Base-by-base conservation (phyloP, 2,113 vertebrate species). In the Podarcis cretensis region DNA sequence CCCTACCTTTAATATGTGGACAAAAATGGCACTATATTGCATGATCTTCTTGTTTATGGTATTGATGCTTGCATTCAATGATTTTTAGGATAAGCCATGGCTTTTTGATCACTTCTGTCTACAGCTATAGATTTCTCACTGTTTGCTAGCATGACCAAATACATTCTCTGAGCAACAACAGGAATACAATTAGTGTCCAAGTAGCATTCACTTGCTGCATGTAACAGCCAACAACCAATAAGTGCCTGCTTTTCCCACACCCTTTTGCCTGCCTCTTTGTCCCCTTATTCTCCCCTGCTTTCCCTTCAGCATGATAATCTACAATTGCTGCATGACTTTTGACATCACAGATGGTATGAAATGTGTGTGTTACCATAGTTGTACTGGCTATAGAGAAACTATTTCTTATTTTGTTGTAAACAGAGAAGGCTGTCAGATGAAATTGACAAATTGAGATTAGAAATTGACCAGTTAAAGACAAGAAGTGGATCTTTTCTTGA, bases 391-490 rank as follows among this genome's bases (percentile, higher is more conserved):
- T 83, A 81, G 87, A 66, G 77, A 80, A 69, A 93, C 88, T 4
- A 68, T 83, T 68, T 91, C 69, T 54, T 89, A 7, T 89, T 84
- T 91, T 6, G 0, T 90, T 89, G 79, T 78, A 0, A 81, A 92
- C 95, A 99, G 99, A 98, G 98, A 89, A 97, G 98, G 63, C 95
- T 99, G 92, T 98, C 98, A 0, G 98, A 98, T 1, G 99, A 99
- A 97, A 99, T 99, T 3, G 98, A 99, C 91, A 99, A 99, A 89
- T 95, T 99, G 90, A 97, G 98, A 91, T 95, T 98, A 82, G 99
- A 99, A 96, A 97, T 99, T 1, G 99, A 99, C 94, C 98, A 99
- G 93, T 96, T 99, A 95, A 99, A 99, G 92, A 97, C 98, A 84
- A 97, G 98, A 90, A 98, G 98, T 75, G 98, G 98, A 23, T 97